phyloP scores from a whole-genome alignment of 2,113 vertebrate genomes.

The Labeo rohita region DNA sequence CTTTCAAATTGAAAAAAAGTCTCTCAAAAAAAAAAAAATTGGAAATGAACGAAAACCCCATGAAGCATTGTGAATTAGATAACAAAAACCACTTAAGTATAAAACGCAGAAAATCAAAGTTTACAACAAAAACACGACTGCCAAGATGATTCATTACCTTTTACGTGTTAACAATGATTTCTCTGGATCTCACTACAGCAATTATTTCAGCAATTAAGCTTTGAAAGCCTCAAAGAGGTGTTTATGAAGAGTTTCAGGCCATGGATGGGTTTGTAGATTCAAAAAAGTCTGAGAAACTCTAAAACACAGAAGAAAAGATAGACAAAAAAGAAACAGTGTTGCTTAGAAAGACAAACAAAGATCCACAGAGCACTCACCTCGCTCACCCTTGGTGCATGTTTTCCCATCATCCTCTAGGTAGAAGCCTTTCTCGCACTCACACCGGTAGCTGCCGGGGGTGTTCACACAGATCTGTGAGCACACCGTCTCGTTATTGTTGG shows the following conservation, averaged over 20 bases:
- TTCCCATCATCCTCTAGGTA: constrained; percentile 84
- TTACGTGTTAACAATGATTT: not conserved
- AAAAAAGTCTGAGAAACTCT: not conserved
- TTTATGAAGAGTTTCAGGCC: not conserved
- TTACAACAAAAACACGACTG: not conserved
- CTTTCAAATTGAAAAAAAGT: not conserved
- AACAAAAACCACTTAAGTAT: not conserved
- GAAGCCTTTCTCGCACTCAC: constrained; percentile 87
- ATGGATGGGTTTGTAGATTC: not conserved
- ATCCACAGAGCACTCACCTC: constrained; percentile 72
- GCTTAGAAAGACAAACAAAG: constrained; percentile 43
- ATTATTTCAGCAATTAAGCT: not conserved
- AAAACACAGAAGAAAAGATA: not conserved
- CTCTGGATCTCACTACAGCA: not conserved
- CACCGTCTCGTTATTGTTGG: constrained; percentile 77
- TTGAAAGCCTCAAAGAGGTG: not conserved
- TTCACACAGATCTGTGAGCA: constrained; percentile 93
- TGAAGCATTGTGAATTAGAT: no score
- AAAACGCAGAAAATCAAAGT: no score
- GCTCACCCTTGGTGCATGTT: constrained; percentile 87
- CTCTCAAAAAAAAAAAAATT: not conserved
- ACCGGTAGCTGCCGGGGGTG: constrained; percentile 90
- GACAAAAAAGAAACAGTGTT: constrained; percentile 1
- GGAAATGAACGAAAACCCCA: not conserved
- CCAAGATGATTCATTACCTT: not conserved